phyloP scores from a whole-genome alignment of 2,888 invertebrate genomes.

The Arge pagana region DNA sequence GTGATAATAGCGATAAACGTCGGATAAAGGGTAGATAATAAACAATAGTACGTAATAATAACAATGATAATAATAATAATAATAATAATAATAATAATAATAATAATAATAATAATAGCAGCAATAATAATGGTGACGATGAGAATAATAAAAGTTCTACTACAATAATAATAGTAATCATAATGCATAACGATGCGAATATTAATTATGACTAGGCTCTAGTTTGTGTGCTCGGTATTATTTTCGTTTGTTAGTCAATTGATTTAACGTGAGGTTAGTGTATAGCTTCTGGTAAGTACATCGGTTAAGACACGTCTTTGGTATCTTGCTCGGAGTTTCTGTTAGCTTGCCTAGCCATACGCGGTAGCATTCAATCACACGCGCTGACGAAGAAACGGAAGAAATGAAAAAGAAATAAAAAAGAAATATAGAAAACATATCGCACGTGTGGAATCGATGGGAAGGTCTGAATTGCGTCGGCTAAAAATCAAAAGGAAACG shows the following conservation, averaged over 20 bases:
- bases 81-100: slow-evolving; percentile 5
- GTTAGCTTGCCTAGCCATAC: slow-evolving; percentile 21
- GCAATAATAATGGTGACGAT: slow-evolving; percentile 33
- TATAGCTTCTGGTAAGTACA: slow-evolving; percentile 45
- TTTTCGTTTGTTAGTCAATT: slow-evolving; percentile 36
- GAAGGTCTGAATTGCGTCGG: no score
- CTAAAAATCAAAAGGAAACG: no score
- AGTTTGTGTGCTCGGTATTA: slow-evolving; percentile 34
- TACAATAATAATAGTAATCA: slow-evolving; percentile 22
- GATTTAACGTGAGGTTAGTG: slow-evolving; percentile 39
- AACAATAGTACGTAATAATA: background rate
- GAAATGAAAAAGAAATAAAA: background rate
- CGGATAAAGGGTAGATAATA: no score
- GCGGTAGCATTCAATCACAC: background rate
- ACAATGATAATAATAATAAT: slow-evolving; percentile 3
- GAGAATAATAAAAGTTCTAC: slow-evolving; percentile 27
- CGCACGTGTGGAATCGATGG: no score
- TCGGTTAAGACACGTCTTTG: slow-evolving; percentile 54
- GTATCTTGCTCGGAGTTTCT: slow-evolving; percentile 45
- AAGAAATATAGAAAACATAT: background rate
- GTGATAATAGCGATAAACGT: no score
- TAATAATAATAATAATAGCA: slow-evolving; percentile 26
- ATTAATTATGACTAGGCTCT: slow-evolving; percentile 46
- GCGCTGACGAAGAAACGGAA: no score
- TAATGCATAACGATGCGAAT: slow-evolving; percentile 13